Evolutionary conservation across 2,113 vertebrate species (phyloP), one percentile per base, ranked within the genome.

Genomic region (Procavia capensis): DNA sequence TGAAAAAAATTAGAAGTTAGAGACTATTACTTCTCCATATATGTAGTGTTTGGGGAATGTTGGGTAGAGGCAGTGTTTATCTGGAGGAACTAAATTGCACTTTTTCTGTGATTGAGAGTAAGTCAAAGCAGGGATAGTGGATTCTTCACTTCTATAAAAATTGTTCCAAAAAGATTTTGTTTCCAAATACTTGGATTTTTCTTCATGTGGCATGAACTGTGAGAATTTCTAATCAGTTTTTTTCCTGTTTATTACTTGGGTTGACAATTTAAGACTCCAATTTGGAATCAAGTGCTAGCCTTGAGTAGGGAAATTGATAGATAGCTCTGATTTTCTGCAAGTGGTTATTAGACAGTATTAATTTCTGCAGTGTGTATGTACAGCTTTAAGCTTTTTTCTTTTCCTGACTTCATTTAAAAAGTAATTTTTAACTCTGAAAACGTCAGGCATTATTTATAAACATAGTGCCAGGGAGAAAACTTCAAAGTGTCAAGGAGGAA

Each of bases 381-480:
- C 81, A 85, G 31, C 29, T 81, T 93, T 39, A 47, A 14, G 8
- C 88, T 66, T n/a, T 8, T n/a, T 14, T 68, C 11, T 31, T 78
- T 63, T 87, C 25, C 24, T 80, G 20, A 31, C 20, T 75, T 91
- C 59, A 43, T 89, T 94, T 85, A 45, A 61, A 89, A 93, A 83
- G 39, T 85, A 85, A 50, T 76, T 84, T 83, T 93, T 80, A 74
- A 79, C 66, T 68, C 43, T 92, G 29, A 24, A 8, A 75, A 87
- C 82, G 54, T 82, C 6, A 82, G 22, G 16, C 74, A 54, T 95
- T 11, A 64, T 66, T 91, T 70, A 78, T 64, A 79, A 82, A 86
- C 43, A 31, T 66, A n/a, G 22, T 64, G 68, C 7, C 85, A 80
- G 39, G 43, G n/a, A 75, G 24, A 81, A n/a, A 74, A 80, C 75